These are phyloP conservation scores for Hypomecis atomaria DNA, from an alignment of 2,888 invertebrate species.

Conservation along the genomic window DNA sequence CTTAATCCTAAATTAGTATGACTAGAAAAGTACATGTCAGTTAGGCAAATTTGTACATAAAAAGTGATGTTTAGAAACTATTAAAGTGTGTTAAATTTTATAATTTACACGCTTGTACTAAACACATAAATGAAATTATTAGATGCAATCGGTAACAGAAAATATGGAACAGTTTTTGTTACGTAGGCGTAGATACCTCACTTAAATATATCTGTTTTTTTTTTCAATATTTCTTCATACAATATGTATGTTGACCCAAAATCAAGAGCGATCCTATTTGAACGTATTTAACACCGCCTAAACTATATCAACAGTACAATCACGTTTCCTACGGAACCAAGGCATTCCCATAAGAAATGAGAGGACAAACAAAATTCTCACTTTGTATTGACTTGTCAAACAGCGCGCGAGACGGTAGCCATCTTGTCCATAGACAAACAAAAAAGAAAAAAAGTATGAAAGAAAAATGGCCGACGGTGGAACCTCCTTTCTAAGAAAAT, in stretches of 20 bases:
- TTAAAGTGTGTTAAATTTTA: no score
- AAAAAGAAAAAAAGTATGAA: conserved; percentile 29
- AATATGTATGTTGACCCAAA: conserved; percentile 18
- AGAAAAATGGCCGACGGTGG: conserved; percentile 56
- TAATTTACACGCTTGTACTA: no score
- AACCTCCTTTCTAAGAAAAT: conserved; percentile 45
- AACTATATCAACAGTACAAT: conserved; percentile 22
- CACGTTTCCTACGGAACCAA: conserved; percentile 26
- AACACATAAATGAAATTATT: no score
- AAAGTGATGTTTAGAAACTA: no score
- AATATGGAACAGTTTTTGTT: no score
- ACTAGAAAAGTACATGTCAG: no score
- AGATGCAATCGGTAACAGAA: no score
- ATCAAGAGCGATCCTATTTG: conserved; percentile 16
- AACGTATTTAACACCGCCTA: conserved; percentile 23
- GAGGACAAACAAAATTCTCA: conserved; percentile 46
- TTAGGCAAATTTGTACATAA: no score
- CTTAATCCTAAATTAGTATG: no score
- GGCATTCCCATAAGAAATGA: conserved; percentile 35
- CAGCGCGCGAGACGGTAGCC: conserved; percentile 57
- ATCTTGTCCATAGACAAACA: conserved; percentile 58
- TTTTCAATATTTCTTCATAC: no score
- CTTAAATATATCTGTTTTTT: no score
- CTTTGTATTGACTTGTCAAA: conserved; percentile 53
- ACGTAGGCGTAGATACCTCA: no score